Evolutionary conservation across 2,113 vertebrate species (phyloP).

Genomic region (Pheucticus melanocephalus): DNA sequence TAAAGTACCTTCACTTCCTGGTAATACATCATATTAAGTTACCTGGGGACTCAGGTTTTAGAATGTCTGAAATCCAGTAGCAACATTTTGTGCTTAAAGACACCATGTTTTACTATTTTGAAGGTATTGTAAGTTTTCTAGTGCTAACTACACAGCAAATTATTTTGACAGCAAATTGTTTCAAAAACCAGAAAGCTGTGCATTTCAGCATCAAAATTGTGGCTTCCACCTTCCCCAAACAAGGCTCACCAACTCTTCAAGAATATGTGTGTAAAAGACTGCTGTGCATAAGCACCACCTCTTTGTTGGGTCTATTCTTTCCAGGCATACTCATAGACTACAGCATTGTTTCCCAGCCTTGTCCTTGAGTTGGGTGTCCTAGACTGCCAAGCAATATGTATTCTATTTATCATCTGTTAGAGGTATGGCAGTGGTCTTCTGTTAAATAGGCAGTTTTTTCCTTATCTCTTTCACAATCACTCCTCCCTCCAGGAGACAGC

Average conservation of each 20-base stretch:
- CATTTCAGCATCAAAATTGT: background rate
- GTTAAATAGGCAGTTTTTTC: too few relatives aligned
- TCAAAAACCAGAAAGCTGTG: background rate
- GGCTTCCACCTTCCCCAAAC: background rate
- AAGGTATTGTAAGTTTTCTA: background rate
- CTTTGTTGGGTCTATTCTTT: background rate
- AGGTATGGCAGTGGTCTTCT: too few relatives aligned
- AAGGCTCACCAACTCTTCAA: background rate
- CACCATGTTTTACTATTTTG: background rate
- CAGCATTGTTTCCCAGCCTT: background rate
- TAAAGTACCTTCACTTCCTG: background rate
- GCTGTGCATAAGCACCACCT: background rate
- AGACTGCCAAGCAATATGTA: too few relatives aligned
- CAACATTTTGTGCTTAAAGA: background rate
- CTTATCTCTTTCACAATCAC: too few relatives aligned
- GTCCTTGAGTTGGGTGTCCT: background rate
- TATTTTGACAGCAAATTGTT: background rate
- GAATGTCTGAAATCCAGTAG: background rate
- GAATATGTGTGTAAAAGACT: background rate
- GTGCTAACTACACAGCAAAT: background rate
- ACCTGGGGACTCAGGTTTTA: background rate
- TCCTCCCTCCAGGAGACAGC: too few relatives aligned
- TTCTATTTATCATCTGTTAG: too few relatives aligned
- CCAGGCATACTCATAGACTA: background rate
- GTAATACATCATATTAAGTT: background rate